phyloP scores from a whole-genome alignment of 2,113 vertebrate species.

The Pimephales promelas region DNA sequence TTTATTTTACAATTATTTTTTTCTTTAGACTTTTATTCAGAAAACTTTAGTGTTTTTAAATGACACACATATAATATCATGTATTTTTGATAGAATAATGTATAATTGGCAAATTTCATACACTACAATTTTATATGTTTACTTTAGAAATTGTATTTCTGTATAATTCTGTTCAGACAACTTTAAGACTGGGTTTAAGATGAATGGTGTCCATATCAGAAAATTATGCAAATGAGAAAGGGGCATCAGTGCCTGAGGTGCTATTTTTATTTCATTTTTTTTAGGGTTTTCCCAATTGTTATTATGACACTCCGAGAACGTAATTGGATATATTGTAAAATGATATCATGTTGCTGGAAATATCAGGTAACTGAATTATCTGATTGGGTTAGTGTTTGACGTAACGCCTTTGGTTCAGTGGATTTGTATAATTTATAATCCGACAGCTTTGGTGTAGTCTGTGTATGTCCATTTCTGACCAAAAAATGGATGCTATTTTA shows the following conservation, averaged over 20 bases:
- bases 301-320: neutral
- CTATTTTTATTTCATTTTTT: neutral
- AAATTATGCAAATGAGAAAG: neutral
- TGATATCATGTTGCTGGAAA: neutral
- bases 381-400: neutral
- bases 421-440: neutral
- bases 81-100: neutral
- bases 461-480: neutral
- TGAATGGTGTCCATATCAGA: slow-evolving; percentile 6
- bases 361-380: neutral
- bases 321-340: neutral
- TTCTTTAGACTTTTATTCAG: too few species aligned
- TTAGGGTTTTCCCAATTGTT: neutral
- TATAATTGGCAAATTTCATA: neutral
- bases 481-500: neutral
- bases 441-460: neutral
- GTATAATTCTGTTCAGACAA: neutral
- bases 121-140: neutral
- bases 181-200: neutral
- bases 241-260: neutral
- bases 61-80: neutral
- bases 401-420: neutral
- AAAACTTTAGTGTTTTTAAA: neutral
- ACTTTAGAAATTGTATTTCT: neutral
- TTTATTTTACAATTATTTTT: too few species aligned